A percentile compares a stretch with the other conserved stretches of the same genome.
phyloP scores from a whole-genome alignment of 2,797 vertebrate species.

The Poecilia wingei region DNA sequence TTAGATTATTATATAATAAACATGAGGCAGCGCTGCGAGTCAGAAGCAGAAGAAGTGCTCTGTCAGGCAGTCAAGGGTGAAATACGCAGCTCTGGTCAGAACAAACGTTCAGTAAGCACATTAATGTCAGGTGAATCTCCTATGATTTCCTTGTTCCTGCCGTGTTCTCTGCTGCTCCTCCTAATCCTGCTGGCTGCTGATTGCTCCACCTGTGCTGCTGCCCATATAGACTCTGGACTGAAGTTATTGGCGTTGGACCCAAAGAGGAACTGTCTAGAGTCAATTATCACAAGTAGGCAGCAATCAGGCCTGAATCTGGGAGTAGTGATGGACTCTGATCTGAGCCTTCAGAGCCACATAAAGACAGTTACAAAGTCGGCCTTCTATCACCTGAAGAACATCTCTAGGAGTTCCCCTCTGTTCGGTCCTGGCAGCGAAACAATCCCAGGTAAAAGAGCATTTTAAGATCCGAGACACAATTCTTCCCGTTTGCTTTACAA shows the following conservation, averaged over 20 bases:
- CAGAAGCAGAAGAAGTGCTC: conserved; percentile 30
- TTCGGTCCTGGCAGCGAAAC: too few relatives aligned
- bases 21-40: conserved; percentile 17
- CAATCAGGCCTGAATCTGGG: too few relatives aligned
- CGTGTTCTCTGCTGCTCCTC: not conserved
- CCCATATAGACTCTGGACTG: not conserved
- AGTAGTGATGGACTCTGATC: too few relatives aligned
- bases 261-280: not conserved
- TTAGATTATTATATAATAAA: conserved; percentile 66
- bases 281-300: too few relatives aligned
- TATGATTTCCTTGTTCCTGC: not conserved
- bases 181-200: not conserved
- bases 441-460: too few relatives aligned
- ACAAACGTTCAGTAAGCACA: not conserved
- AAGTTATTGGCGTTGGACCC: not conserved
- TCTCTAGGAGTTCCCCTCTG: too few relatives aligned
- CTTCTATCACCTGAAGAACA: too few relatives aligned
- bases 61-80: conserved; percentile 23
- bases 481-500: too few relatives aligned
- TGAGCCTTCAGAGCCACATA: too few relatives aligned
- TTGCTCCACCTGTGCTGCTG: too few relatives aligned
- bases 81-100: not conserved
- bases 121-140: not conserved
- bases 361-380: too few relatives aligned
- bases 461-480: too few relatives aligned